Percentiles rank a stretch among this genome's conserved stretches.
Evolutionary conservation across 2,113 vertebrate species (phyloP).

Genomic region (Caretta caretta): DNA sequence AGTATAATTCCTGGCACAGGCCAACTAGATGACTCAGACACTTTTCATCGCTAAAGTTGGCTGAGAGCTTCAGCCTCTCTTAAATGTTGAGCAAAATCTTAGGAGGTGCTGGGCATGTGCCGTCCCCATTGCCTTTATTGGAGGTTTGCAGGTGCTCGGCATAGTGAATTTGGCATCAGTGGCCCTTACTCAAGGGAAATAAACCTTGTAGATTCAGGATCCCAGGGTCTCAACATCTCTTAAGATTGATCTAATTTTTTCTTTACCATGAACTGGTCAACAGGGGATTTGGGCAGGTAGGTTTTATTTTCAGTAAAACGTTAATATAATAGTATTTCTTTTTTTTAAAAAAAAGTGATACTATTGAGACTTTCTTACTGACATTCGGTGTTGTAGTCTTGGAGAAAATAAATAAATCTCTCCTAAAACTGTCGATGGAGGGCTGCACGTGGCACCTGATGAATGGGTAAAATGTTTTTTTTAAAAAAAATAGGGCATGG

Average conservation of each 20-base stretch:
- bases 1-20: conserved; percentile 2
- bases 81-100: conserved; percentile 4
- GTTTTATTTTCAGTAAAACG: conserved; percentile 29
- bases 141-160: conserved; percentile 30
- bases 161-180: conserved; percentile 24
- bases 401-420: background rate
- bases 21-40: conserved; percentile 22
- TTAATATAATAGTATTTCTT: conserved; percentile 16
- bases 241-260: background rate
- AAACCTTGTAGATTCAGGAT: background rate
- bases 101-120: background rate
- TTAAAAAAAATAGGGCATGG: background rate
- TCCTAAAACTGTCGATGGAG: background rate
- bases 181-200: background rate
- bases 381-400: background rate
- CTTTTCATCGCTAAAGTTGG: conserved; percentile 10
- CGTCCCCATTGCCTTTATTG: conserved; percentile 38
- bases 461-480: background rate
- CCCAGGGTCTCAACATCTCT: conserved; percentile 28
- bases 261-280: background rate
- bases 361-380: background rate
- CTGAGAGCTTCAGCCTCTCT: background rate
- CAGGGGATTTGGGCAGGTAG: conserved; percentile 19
- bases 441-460: background rate
- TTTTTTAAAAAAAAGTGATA: conserved; percentile 11